Evolutionary conservation across 2,888 invertebrate genomes (phyloP), one percentile per base, ranked within the genome.

Genomic region (Rotaria sp.): DNA sequence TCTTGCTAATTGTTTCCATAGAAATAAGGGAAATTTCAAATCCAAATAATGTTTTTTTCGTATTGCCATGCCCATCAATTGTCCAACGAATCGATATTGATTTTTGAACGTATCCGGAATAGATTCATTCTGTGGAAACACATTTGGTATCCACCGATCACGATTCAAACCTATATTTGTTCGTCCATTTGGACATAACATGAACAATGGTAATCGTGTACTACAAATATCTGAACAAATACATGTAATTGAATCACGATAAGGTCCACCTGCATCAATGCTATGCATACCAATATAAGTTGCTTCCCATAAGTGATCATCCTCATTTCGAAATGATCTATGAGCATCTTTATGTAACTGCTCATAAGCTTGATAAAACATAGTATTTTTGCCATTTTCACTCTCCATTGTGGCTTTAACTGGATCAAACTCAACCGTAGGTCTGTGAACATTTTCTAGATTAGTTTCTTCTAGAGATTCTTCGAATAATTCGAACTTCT

Each of bases 61-160:
- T 26, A 75, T 75, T 8, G 75, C 75, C 41, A 75, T 41, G 24
- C 75, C 75, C 75, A 75, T n/a, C n/a, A n/a, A n/a, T n/a, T n/a
- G n/a, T n/a, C n/a, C n/a, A n/a, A n/a, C n/a, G n/a, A n/a, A n/a
- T 75, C 75, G 75, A 75, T 75, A 75, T 41, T 75, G 75, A 24
- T 41, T 38, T 38, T 41, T 24, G 1, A 75, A 1, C 24, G 24
- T 38, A 5, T 41, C 41, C 21, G 75, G 26, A 4, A 75, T 75
- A 0, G 75, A 5, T 7, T 41, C 38, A 24, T 75, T 41, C 5
- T 11, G 75, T 26, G 75, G 41, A 75, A 75, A 75, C 24, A 38
- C 38, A 75, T 75, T 38, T 13, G 75, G 41, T 38, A 75, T 75
- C 75, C 75, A 75, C 41, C 75, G 26, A 41, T 74, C 74, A 74